Conservation (phyloP, 2,797 vertebrate genomes). For the Helarctos malayanus region DNA sequence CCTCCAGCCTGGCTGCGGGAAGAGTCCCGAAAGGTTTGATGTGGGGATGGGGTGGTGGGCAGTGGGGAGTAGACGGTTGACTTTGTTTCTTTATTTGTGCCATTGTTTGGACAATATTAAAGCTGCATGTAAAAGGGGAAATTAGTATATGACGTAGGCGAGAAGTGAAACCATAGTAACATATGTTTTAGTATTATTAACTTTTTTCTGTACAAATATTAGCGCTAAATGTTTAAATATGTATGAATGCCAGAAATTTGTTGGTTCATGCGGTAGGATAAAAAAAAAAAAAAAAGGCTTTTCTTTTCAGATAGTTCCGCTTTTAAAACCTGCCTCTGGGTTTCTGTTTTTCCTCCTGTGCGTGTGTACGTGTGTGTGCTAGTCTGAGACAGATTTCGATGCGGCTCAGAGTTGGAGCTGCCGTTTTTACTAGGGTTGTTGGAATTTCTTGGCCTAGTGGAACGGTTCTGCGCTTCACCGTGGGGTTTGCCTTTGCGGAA, state of each 20-base stretch:
- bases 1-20: conserved; percentile 84
- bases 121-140: conserved; percentile 89
- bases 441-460: conserved; percentile 83
- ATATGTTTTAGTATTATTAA: conserved; percentile 90
- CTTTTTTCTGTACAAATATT: conserved; percentile 91
- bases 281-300: conserved; percentile 75
- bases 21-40: conserved; percentile 81
- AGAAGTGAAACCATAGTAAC: conserved; percentile 87
- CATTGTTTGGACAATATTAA: conserved; percentile 89
- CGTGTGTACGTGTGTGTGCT: neutral
- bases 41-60: conserved; percentile 81
- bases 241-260: conserved; percentile 89
- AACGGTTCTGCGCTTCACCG: conserved; percentile 85
- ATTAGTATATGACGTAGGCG: conserved; percentile 89
- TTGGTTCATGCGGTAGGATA: conserved; percentile 85
- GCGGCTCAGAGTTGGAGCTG: conserved; percentile 62
- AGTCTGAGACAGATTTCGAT: conserved; percentile 74
- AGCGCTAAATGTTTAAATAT: conserved; percentile 88
- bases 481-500: conserved; percentile 85
- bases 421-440: conserved; percentile 67
- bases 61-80: conserved; percentile 72
- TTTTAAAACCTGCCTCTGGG: conserved; percentile 85
- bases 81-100: conserved; percentile 88
- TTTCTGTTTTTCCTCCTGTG: conserved; percentile 55
- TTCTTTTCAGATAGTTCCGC: conserved; percentile 88